Percentiles rank a stretch among this genome's conserved stretches.
Conservation (phyloP, 2,113 vertebrate genomes). For the Platichthys stellatus region DNA sequence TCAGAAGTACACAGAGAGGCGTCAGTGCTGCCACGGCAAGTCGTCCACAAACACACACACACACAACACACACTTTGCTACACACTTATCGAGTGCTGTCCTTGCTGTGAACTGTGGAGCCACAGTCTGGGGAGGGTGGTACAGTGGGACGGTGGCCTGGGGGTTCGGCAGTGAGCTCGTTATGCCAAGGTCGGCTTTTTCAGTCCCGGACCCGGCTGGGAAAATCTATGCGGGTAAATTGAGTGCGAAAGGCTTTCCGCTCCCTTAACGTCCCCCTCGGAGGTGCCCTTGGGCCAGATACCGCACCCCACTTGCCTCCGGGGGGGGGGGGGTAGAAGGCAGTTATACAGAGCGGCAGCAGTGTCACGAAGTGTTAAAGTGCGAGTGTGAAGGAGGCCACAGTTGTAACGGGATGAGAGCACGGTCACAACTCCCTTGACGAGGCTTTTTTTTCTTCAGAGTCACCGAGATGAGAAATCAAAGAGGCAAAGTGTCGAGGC, state of each 20-base stretch:
- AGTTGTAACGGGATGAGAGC: conserved; percentile 34
- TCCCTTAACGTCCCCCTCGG: conserved; percentile 43
- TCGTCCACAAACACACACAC: background rate
- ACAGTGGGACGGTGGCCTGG: conserved; percentile 42
- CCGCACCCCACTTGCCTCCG: conserved; percentile 8
- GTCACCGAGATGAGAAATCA: conserved; percentile 43
- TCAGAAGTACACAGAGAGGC: background rate
- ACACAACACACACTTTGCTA: background rate
- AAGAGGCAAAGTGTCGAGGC: conserved; percentile 10
- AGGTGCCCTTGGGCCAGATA: conserved; percentile 70
- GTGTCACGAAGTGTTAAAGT: conserved; percentile 43
- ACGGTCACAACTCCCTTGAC: conserved; percentile 32
- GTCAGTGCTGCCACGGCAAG: background rate
- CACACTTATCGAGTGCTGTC: conserved; percentile 28
- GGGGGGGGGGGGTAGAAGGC: conserved; percentile 20
- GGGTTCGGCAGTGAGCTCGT: conserved; percentile 55
- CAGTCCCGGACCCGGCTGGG: conserved; percentile 39
- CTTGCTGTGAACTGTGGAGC: conserved; percentile 61
- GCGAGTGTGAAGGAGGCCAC: conserved; percentile 38
- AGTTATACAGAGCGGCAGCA: conserved; percentile 35
- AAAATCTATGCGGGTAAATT: conserved; percentile 52
- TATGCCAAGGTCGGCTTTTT: conserved; percentile 52
- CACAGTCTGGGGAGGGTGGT: conserved; percentile 42
- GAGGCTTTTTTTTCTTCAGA: background rate
- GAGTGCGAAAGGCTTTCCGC: conserved; percentile 63